Evolutionary conservation across 2,888 invertebrate genomes (phyloP), one percentile per base, ranked within the genome.

Genomic region (Galeopsomyia nigrocyanea): DNA sequence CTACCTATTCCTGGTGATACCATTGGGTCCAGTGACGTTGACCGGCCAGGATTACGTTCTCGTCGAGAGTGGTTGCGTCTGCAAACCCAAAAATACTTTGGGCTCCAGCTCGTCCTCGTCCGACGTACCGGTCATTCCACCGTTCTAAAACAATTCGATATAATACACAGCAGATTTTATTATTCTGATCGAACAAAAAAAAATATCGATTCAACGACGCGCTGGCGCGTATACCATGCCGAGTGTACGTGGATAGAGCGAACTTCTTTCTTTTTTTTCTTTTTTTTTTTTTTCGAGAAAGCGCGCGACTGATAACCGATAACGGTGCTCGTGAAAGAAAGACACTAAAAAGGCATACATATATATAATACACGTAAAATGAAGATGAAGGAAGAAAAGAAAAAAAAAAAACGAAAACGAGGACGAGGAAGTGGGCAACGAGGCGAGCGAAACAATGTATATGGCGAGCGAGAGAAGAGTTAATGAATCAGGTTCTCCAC

Each of bases 41-140:
- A 96, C 96, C 3, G 96, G 96, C 6, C 96, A 96, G 86, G 96
- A 96, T 87, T 97, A 97, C 87, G 95, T 97, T n/a, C 89, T 97
- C 63, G 96, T 97, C 31, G 96, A 97, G 86, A 96, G 95, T 80
- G 96, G 96, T n/a, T 97, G 96, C 85, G 95, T 95, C 39, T 97
- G 96, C 86, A 89, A 91, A 79, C 92, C 92, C 39, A 92, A 93
- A 81, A 86, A 85, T 81, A 57, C 10, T 21, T 22, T 46, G 22
- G n/a, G n/a, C 10, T 26, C 46, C 26, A 58, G 47, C 60, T 64
- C 71, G 55, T 16, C 72, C 17, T 17, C 51, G 13, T 66, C 71
- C 31, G 58, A 46, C 22, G 31, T 31, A 0, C 64, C 39, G 7
- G 46, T 68, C 10, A 62, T 71, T 61, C 71, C 72, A 5, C 50